Percentiles rank a stretch among this genome's conserved stretches.
These are phyloP conservation scores for Pheosia gnoma DNA, from an alignment of 2,888 invertebrate species.

Conservation along the genomic window DNA sequence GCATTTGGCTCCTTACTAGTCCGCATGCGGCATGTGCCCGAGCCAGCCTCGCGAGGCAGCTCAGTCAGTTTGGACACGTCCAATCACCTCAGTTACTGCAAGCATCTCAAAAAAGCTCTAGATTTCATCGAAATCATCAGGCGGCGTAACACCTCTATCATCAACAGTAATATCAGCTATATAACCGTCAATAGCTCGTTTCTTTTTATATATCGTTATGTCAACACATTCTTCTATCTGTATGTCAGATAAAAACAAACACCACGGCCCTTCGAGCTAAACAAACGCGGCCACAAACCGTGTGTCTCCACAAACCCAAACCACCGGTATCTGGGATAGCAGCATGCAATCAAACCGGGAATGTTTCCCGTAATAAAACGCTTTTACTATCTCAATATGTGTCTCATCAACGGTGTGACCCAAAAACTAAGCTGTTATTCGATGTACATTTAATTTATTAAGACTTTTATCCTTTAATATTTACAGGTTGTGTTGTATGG, in stretches of 20 bases:
- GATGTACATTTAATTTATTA: conserved; percentile 70
- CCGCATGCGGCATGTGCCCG: no score
- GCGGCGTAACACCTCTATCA: background rate
- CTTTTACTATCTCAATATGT: conserved; percentile 74
- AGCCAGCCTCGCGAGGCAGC: no score
- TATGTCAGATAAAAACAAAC: conserved; percentile 6
- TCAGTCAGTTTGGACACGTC: no score
- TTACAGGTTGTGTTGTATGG: conserved; percentile 54
- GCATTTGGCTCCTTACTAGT: no score
- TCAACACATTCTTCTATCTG: background rate
- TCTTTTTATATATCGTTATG: conserved; percentile 2
- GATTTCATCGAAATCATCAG: background rate
- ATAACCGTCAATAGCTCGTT: conserved; percentile 2
- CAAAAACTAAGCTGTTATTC: conserved; percentile 70
- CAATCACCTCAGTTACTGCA: background rate
- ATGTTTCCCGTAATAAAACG: conserved; percentile 72
- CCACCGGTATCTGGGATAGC: conserved; percentile 14
- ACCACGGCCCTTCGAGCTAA: conserved; percentile 4
- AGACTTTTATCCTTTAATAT: conserved; percentile 72
- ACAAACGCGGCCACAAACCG: conserved; percentile 27
- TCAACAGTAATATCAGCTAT: conserved; percentile 4
- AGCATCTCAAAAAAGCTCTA: conserved; percentile 14
- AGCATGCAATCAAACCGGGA: conserved; percentile 57
- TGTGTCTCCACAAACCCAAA: conserved; percentile 33
- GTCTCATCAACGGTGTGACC: conserved; percentile 63